Conservation (phyloP, 2,797 vertebrate species). For the Emydoidea blandingii region DNA sequence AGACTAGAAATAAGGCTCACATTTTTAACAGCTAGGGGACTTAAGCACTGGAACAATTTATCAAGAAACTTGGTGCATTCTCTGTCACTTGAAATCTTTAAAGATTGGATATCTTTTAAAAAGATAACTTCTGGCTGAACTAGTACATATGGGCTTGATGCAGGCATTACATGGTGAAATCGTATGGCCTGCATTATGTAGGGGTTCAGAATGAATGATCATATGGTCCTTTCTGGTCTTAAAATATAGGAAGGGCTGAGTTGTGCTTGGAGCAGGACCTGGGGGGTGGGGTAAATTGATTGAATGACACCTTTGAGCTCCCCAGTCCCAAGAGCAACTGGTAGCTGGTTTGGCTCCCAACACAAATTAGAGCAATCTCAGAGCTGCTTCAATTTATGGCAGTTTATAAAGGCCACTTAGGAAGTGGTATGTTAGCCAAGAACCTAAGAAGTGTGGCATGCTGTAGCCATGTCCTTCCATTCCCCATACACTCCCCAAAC, state of each 20-base stretch:
- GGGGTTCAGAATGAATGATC: background rate
- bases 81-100: background rate
- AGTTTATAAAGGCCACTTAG: background rate
- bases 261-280: background rate
- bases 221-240: background rate
- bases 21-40: background rate
- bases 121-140: background rate
- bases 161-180: background rate
- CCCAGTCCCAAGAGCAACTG: background rate
- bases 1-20: background rate
- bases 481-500: background rate
- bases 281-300: background rate
- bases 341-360: background rate
- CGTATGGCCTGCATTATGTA: background rate
- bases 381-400: background rate
- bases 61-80: background rate
- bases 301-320: background rate
- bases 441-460: background rate
- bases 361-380: background rate
- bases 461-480: background rate
- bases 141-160: background rate
- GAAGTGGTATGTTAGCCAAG: background rate
- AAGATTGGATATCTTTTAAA: background rate
- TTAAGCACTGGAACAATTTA: background rate
- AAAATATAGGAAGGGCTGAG: background rate